Conservation (phyloP, 2,113 vertebrate species). For the Taxidea taxus region DNA sequence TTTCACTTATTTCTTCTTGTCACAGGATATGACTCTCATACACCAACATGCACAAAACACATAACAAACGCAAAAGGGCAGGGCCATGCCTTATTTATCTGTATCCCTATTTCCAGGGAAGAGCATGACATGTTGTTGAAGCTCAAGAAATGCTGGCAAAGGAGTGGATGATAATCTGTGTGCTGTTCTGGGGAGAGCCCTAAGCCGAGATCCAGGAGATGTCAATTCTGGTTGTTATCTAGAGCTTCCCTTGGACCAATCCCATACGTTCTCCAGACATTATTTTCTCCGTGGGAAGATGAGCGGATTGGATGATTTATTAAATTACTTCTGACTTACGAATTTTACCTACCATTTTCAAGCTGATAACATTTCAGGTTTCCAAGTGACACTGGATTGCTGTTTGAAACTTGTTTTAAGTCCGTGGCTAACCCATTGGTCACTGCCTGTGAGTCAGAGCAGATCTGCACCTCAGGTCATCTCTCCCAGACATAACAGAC, state of each 20-base stretch:
- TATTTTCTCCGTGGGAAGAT: not conserved
- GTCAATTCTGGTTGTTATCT: not conserved
- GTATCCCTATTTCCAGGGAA: not conserved
- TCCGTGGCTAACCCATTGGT: not conserved
- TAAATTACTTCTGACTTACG: not conserved
- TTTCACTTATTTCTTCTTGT: constrained; percentile 34
- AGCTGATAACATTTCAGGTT: not conserved
- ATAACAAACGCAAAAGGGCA: not conserved
- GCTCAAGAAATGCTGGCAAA: not conserved
- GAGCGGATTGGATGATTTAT: not conserved
- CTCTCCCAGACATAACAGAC: not conserved
- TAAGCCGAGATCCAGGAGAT: not conserved
- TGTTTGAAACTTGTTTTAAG: constrained; percentile 21
- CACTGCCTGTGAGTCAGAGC: not conserved
- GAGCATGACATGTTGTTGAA: not conserved
- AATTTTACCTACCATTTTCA: constrained; percentile 31
- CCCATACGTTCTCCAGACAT: not conserved
- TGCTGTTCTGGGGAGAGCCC: not conserved
- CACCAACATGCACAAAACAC: not conserved
- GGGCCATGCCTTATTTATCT: not conserved
- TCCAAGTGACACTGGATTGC: not conserved
- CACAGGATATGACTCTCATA: not conserved
- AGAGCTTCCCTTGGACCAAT: not conserved
- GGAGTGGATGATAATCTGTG: not conserved
- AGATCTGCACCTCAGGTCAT: not conserved